These are phyloP conservation scores for Lysandra bellargus DNA, from an alignment of 2,888 invertebrate genomes.

Conservation along the genomic window DNA sequence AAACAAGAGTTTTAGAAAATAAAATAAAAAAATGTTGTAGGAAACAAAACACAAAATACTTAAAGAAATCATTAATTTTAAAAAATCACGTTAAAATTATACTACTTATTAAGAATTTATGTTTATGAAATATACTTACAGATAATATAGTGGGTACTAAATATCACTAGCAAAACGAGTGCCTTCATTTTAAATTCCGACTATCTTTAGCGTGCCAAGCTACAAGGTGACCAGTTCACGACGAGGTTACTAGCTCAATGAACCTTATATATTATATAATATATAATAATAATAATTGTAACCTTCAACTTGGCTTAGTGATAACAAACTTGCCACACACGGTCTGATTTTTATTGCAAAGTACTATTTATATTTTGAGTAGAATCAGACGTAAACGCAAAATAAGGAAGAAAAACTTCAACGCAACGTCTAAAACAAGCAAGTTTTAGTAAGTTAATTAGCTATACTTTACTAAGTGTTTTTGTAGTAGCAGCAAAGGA, in stretches of 20 bases:
- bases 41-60: no score
- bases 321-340: background rate
- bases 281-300: background rate
- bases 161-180: background rate
- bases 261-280: background rate
- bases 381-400: background rate
- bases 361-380: background rate
- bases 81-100: background rate
- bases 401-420: background rate
- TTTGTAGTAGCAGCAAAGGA: no score
- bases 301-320: conserved; percentile 1
- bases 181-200: background rate
- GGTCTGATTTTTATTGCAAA: background rate
- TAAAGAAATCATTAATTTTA: no score
- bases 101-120: background rate
- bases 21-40: no score
- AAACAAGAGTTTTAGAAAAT: no score
- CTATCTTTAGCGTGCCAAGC: background rate
- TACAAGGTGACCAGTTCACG: background rate
- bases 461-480: no score
- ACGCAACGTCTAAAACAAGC: no score
- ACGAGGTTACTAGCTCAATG: background rate
- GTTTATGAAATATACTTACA: background rate
- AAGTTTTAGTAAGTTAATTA: no score
- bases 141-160: background rate